A percentile compares a stretch with the other conserved stretches of the same genome.
Conservation (phyloP, 2,797 vertebrate genomes). For the Tapera naevia region DNA sequence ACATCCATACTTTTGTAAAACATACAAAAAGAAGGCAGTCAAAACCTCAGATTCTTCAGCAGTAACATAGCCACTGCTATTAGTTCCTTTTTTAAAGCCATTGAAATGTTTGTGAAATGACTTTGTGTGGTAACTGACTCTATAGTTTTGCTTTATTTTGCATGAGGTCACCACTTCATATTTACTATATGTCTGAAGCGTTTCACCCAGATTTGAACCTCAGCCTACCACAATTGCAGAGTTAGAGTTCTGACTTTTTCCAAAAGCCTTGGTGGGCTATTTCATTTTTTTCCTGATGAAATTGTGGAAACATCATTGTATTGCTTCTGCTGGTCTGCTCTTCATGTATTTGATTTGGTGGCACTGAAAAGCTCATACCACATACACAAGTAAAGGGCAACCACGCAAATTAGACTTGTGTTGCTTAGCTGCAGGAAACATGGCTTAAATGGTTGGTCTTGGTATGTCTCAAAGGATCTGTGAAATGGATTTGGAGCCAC, state of each 20-base stretch:
- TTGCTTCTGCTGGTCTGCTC: not conserved
- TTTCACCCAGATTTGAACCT: constrained; percentile 39
- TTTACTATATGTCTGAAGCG: constrained; percentile 13
- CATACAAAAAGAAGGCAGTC: not conserved
- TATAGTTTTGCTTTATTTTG: not conserved
- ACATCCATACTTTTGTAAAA: not conserved
- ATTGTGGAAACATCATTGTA: not conserved
- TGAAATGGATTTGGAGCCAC: constrained; percentile 44
- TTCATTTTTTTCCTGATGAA: not conserved
- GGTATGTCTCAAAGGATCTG: not conserved
- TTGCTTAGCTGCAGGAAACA: not conserved
- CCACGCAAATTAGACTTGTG: constrained; percentile 5
- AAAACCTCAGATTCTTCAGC: not conserved
- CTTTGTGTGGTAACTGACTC: not conserved
- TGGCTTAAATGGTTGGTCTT: not conserved
- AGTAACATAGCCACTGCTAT: not conserved
- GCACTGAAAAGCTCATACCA: not conserved
- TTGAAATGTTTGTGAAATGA: not conserved
- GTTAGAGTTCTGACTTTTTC: not conserved
- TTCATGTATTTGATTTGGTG: not conserved
- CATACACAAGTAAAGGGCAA: not conserved
- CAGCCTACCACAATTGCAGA: not conserved
- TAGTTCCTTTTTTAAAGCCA: not conserved
- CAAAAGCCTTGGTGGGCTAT: not conserved
- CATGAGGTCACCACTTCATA: not conserved